Conservation (phyloP, 2,888 invertebrate species). For the Bembecia ichneumoniformis region DNA sequence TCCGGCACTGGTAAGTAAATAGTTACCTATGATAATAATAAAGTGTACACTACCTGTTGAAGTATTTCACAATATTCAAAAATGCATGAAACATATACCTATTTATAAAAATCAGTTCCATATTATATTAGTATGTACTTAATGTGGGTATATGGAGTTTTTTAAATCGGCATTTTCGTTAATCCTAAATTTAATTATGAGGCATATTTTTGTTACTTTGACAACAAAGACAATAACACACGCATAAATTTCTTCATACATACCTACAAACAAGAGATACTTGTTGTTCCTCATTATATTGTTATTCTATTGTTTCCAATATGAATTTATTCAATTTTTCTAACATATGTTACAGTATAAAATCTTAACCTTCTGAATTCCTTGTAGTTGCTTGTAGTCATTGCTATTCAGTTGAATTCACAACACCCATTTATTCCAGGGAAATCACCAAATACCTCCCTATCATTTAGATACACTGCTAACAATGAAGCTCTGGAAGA, state of each 20-base stretch:
- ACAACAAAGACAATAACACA: constrained; percentile 43
- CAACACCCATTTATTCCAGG: constrained; percentile 30
- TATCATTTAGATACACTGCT: constrained; percentile 81
- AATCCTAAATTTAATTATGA: no score
- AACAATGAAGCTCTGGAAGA: constrained; percentile 83
- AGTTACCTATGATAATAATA: neutral
- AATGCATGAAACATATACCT: constrained; percentile 4
- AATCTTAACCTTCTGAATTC: no score
- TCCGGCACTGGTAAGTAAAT: constrained; percentile 47
- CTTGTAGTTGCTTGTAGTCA: no score
- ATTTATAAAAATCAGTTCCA: neutral
- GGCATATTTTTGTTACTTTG: constrained; percentile 28
- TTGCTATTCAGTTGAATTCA: neutral
- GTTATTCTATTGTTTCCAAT: no score
- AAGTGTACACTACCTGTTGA: constrained; percentile 1
- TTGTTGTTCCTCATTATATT: no score
- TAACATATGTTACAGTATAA: no score
- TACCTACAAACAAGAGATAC: no score
- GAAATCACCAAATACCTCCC: constrained; percentile 59
- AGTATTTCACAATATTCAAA: constrained; percentile 9
- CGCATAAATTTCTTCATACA: neutral
- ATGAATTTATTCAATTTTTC: no score
- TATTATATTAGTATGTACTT: neutral
- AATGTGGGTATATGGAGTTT: neutral
- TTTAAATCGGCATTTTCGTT: neutral